Evolutionary conservation across 2,797 vertebrate species (phyloP), one percentile per base, ranked within the genome.

Genomic region (Danio kyathit): DNA sequence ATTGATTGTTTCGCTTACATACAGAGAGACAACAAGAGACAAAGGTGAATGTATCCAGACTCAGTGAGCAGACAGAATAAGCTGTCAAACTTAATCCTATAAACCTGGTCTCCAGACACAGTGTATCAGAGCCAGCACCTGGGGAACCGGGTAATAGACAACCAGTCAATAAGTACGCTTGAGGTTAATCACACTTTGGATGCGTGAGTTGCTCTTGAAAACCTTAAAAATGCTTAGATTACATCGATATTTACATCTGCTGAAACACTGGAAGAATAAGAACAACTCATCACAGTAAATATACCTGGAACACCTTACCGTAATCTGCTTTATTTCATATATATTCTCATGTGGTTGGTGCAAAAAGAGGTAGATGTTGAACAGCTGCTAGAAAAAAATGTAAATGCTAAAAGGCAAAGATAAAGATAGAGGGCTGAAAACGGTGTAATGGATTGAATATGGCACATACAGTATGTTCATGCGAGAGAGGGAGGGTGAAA

Each of bases 1-100:
- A 92, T 51, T 9, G 86, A 93, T 93, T 92, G 89, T 93, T 93
- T 87, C 41, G 9, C 40, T 83, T 87, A 85, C 82, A 79, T 84
- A 87, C 80, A 82, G 79, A 86, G 66, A 81, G 88, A 88, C 88
- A 88, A 87, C 86, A 84, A 66, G 73, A 69, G 82, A 64, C 78
- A 49, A 82, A 56, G 75, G 76, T 77, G 83, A 82, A 76, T 83
- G 76, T 64, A 80, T 85, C 82, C 72, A 76, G 81, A 73, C 76
- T 82, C 69, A 82, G 72, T 83, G 75, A 83, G 73, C 76, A 83
- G 75, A 83, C 59, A 80, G 72, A 87, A 85, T 83, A 83, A 83
- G 81, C 79, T 83, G 85, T 88, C 84, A 88, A 67, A 56, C 81
- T 49, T 86, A 86, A 85, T 86, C 82, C 81, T 76, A 73, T 82